phyloP scores from a whole-genome alignment of 1,140 invertebrate genomes.

The Bilobella aurantiaca region DNA sequence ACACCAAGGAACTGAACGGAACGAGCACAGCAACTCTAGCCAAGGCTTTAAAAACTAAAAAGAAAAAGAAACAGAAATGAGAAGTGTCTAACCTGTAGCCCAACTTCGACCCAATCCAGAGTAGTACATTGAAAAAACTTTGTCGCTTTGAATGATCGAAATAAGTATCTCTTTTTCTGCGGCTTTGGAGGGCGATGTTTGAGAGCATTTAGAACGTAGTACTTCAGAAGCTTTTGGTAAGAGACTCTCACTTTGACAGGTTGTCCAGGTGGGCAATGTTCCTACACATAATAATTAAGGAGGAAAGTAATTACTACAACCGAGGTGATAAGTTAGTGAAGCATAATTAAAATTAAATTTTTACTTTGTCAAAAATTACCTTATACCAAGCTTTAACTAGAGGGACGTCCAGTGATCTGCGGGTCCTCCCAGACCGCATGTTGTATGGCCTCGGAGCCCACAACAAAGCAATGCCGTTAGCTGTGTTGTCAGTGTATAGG shows the following conservation, averaged over 20 bases:
- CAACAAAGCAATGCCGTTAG: conserved; percentile 94
- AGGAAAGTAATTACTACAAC: neutral
- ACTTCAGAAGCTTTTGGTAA: conserved; percentile 97
- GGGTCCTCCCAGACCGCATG: conserved; percentile 67
- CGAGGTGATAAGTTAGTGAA: neutral
- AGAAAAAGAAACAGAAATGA: too few species aligned
- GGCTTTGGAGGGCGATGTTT: conserved; percentile 96
- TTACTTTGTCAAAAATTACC: too few species aligned
- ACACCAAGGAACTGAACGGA: too few species aligned
- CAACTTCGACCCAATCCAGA: conserved; percentile 98
- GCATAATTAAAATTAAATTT: neutral
- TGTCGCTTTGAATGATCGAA: conserved; percentile 97
- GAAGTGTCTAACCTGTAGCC: conserved; percentile 52
- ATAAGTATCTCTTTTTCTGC: conserved; percentile 95
- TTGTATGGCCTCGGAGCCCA: conserved; percentile 98
- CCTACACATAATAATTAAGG: conserved; percentile 40
- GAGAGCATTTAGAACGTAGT: conserved; percentile 93
- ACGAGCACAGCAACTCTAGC: too few species aligned
- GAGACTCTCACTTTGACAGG: conserved; percentile 98
- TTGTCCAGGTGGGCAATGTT: conserved; percentile 96
- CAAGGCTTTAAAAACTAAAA: neutral
- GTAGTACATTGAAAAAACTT: conserved; percentile 99
- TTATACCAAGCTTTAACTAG: conserved; percentile 95
- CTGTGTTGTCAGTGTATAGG: conserved; percentile 95
- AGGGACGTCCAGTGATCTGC: conserved; percentile 91